phyloP scores from a whole-genome alignment of 2,113 vertebrate genomes.

The Hystrix cristata region DNA sequence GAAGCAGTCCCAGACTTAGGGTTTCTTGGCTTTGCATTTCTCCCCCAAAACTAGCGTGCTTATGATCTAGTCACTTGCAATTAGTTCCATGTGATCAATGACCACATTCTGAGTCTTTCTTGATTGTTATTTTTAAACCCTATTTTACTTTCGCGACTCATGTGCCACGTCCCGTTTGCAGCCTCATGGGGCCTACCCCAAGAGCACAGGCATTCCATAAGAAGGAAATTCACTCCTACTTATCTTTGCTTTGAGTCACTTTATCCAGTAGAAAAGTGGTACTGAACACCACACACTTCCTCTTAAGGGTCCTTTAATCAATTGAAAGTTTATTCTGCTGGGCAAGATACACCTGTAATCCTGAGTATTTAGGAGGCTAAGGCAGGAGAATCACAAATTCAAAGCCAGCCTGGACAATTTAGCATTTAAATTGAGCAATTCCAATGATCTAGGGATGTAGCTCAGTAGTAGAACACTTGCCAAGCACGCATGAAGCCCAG shows the following conservation, averaged over 20 bases:
- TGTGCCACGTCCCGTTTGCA: background rate
- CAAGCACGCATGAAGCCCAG: background rate
- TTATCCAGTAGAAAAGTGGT: background rate
- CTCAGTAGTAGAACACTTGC: background rate
- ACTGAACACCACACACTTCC: background rate
- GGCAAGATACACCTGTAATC: background rate
- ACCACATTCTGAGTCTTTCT: background rate
- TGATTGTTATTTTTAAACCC: background rate
- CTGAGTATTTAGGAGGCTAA: background rate
- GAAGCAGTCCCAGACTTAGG: background rate
- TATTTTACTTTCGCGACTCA: background rate
- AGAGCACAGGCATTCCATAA: background rate
- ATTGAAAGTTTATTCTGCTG: background rate
- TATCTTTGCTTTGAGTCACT: conserved; percentile 24
- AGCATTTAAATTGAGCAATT: background rate
- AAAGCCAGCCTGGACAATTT: background rate
- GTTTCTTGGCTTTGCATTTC: background rate
- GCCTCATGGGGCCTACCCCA: background rate
- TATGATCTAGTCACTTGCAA: background rate
- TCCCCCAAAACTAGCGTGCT: background rate
- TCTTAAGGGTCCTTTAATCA: conserved; percentile 33
- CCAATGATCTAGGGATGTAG: background rate
- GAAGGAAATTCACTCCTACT: background rate
- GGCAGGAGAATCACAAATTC: background rate
- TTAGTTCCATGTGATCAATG: background rate